Evolutionary conservation across 2,888 invertebrate species (phyloP), one percentile per base, ranked within the genome.

Genomic region (Eupelmus urozonus): DNA sequence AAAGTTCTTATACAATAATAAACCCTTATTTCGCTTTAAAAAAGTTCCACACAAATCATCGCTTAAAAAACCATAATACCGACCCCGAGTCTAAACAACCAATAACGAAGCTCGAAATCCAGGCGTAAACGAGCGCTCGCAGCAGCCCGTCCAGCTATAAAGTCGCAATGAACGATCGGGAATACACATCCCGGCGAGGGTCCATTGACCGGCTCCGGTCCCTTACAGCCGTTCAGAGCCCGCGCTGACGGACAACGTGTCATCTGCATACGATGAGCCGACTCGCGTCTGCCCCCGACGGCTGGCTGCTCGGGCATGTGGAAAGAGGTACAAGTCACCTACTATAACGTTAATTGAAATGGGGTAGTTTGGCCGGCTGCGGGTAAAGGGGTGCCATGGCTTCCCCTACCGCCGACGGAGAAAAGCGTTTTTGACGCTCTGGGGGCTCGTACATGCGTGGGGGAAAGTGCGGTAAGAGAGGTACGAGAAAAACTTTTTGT

Each of bases 271-370:
- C 82, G 82, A 85, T 83, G 83, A 85, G 83, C 51, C 51, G 29
- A 51, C 65, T 51, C 42, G n/a, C n/a, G n/a, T n/a, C n/a, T n/a
- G n/a, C n/a, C 18, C 42, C 82, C 69, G 45, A 73, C 83, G 83
- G 86, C 85, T 87, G 87, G 86, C 85, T 85, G 84, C 79, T 84
- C 82, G 83, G 85, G 85, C 84, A 85, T 74, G 82, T 81, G 82
- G 84, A 87, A 86, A 82, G 85, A 86, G 85, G 84, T 86, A 87
- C 87, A 87, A 87, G 86, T 86, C 85, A 86, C 85, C 87, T 85
- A 85, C 85, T 85, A 66, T 49, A 85, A 83, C 84, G 84, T 85
- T 87, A 87, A 87, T 87, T 87, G 87, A 87, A 87, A 87, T 83
- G 84, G 87, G 85, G 86, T 86, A 85, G 84, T 82, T 85, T 81